These are phyloP conservation scores for Rattus rattus DNA, from an alignment of 2,113 vertebrate species.

Conservation along the genomic window DNA sequence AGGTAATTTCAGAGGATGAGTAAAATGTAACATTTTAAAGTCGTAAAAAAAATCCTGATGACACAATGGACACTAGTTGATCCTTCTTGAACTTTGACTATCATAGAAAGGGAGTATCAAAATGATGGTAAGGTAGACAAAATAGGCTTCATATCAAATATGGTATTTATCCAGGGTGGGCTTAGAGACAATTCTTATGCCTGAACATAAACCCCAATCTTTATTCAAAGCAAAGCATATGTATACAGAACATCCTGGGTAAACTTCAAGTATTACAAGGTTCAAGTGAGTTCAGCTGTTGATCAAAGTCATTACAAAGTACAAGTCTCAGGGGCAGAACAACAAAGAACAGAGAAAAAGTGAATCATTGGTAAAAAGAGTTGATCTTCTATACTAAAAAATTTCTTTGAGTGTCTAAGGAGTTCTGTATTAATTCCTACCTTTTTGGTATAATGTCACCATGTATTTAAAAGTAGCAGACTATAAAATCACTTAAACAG, in stretches of 20 bases:
- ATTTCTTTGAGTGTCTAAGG: slow-evolving; percentile 43
- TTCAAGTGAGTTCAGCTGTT: neutral
- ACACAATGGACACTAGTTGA: neutral
- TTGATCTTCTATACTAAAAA: neutral
- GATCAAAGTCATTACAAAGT: neutral
- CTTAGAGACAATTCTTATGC: neutral
- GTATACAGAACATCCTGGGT: neutral
- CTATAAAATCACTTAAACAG: slow-evolving; percentile 76
- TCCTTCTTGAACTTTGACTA: neutral
- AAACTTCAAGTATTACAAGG: neutral
- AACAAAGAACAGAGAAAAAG: neutral
- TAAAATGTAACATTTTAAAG: neutral
- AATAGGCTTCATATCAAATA: neutral
- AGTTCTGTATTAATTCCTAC: neutral
- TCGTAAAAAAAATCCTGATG: neutral
- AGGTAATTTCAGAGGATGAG: neutral
- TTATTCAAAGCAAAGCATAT: neutral
- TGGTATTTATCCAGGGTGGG: neutral
- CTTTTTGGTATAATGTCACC: slow-evolving; percentile 42
- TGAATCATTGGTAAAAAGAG: neutral
- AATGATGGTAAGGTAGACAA: neutral
- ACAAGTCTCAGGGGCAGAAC: neutral
- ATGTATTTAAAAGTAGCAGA: slow-evolving; percentile 68
- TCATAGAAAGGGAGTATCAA: neutral
- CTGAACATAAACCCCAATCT: neutral